Conservation (phyloP, 1,140 invertebrate species). For the Gerris buenoi region DNA sequence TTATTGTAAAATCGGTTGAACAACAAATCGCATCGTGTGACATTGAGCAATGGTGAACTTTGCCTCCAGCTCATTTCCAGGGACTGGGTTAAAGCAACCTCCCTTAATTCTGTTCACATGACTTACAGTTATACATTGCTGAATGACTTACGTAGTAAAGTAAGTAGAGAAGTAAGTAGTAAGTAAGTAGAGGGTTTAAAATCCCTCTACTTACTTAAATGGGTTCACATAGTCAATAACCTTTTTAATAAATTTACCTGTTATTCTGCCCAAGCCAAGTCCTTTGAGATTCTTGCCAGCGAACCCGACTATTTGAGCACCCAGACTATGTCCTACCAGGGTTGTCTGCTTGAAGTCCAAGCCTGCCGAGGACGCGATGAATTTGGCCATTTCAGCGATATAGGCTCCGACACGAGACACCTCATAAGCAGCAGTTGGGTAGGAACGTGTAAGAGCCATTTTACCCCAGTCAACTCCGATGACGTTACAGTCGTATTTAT, state of each 20-base stretch:
- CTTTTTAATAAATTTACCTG: conserved; percentile 2
- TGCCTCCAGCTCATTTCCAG: too few relatives aligned
- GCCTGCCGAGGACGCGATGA: conserved; percentile 34
- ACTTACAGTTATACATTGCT: too few relatives aligned
- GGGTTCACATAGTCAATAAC: not conserved
- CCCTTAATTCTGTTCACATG: too few relatives aligned
- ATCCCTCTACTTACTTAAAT: not conserved
- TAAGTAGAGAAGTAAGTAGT: too few relatives aligned
- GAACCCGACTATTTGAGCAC: conserved; percentile 47
- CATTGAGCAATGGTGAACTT: too few relatives aligned
- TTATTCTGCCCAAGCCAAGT: conserved; percentile 8
- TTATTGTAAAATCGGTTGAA: too few relatives aligned
- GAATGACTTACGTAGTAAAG: too few relatives aligned
- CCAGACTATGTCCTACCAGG: conserved; percentile 49
- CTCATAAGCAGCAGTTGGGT: conserved; percentile 36
- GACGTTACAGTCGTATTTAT: conserved; percentile 34
- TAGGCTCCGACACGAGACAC: conserved; percentile 44
- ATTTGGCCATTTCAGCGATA: conserved; percentile 42
- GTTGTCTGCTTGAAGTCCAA: conserved; percentile 35
- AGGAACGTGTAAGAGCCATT: conserved; percentile 28
- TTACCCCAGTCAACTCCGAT: conserved; percentile 41
- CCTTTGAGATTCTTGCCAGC: conserved; percentile 29
- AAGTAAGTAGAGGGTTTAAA: too few relatives aligned
- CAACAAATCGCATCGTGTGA: too few relatives aligned
- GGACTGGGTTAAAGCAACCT: too few relatives aligned